phyloP scores from a whole-genome alignment of 2,888 invertebrate species.

The Scaptomyza flava region DNA sequence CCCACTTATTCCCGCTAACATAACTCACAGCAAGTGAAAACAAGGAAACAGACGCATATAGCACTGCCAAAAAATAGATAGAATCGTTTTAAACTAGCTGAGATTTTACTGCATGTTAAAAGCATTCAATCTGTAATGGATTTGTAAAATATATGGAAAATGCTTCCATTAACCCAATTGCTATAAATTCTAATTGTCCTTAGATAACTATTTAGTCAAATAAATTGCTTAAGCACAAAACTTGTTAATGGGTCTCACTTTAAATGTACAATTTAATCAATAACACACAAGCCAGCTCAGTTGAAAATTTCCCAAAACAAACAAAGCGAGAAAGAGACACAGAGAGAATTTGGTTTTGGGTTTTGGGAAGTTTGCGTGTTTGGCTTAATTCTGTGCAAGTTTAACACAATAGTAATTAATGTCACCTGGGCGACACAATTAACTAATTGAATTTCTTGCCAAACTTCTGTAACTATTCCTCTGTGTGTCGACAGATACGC shows the following conservation, averaged over 20 bases:
- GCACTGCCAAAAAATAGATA: not conserved
- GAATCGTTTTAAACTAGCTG: not conserved
- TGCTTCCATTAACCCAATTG: not conserved
- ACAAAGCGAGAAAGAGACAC: not conserved
- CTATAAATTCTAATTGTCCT: not conserved
- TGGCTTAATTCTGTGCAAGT: slow-evolving; percentile 30
- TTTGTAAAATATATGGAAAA: no score
- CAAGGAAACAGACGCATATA: not conserved
- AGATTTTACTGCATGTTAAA: no score
- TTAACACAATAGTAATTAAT: slow-evolving; percentile 68
- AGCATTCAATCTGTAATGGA: no score
- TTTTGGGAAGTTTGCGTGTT: not conserved
- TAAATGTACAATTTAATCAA: slow-evolving; percentile 69
- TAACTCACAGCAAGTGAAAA: slow-evolving; percentile 12
- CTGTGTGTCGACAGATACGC: slow-evolving; percentile 73
- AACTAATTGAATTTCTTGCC: slow-evolving; percentile 64
- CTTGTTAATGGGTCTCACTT: slow-evolving; percentile 58
- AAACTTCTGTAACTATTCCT: slow-evolving; percentile 23
- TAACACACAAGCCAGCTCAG: slow-evolving; percentile 32
- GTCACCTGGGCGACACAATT: slow-evolving; percentile 44
- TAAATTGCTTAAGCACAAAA: slow-evolving; percentile 25
- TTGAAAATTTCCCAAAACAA: slow-evolving; percentile 41
- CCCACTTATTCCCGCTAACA: slow-evolving; percentile 12
- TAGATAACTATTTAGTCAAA: slow-evolving; percentile 4
- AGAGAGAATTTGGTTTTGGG: not conserved